These are phyloP conservation scores for Poliocrania exsul DNA, from an alignment of 2,797 vertebrate species.

Conservation along the genomic window DNA sequence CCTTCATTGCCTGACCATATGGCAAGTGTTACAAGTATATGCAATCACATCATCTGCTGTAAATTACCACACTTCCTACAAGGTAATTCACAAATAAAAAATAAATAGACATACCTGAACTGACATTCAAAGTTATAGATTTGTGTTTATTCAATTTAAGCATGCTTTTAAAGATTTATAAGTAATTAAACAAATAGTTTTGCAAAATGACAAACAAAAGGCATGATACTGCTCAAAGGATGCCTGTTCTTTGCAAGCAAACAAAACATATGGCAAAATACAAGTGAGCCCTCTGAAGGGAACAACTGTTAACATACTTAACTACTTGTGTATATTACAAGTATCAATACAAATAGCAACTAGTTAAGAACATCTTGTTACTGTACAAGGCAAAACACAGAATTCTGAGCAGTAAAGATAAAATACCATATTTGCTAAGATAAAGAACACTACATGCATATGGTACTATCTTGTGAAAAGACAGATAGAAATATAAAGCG, in stretches of 20 bases:
- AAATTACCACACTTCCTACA: conserved; percentile 79
- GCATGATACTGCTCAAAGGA: conserved; percentile 33
- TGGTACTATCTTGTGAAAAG: neutral
- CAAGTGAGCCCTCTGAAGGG: conserved; percentile 53
- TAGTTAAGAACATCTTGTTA: conserved; percentile 44
- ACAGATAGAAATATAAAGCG: neutral
- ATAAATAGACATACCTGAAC: conserved; percentile 63
- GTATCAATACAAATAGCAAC: conserved; percentile 47
- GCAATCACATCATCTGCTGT: conserved; percentile 78
- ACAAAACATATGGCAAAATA: conserved; percentile 62
- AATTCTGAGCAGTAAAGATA: neutral
- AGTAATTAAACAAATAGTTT: conserved; percentile 47
- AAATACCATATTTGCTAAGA: neutral
- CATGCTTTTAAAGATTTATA: conserved; percentile 49
- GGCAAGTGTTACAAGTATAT: conserved; percentile 76
- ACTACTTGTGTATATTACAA: conserved; percentile 48
- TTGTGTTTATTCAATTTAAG: conserved; percentile 38
- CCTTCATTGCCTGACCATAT: conserved; percentile 83
- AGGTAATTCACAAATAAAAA: conserved; percentile 75
- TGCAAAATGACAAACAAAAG: conserved; percentile 41
- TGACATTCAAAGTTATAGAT: conserved; percentile 54
- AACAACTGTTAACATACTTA: conserved; percentile 60
- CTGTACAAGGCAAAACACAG: neutral
- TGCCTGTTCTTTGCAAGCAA: conserved; percentile 32
- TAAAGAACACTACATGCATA: neutral